Evolutionary conservation across 1,140 invertebrate genomes (phyloP), one percentile per base, ranked within the genome.

Genomic region (Caligus rogercresseyi): DNA sequence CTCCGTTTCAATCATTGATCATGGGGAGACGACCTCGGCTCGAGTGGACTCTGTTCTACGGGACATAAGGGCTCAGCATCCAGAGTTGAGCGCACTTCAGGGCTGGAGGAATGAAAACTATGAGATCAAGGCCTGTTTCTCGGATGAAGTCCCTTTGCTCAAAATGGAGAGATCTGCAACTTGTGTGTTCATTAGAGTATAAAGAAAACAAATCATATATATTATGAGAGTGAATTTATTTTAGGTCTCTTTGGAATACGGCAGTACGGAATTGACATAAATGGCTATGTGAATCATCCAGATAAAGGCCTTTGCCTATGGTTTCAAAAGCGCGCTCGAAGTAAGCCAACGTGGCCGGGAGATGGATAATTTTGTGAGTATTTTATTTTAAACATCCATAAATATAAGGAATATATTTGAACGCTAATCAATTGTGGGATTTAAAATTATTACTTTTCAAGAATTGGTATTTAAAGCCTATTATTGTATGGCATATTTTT

Each of bases 281-380:
- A 90, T 75, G 92, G 90, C 13, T 96, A 89, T 74, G 83, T 89
- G 13, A 81, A 80, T 69, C 83, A 89, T 74, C 84, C 84, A 15
- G 80, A 83, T 53, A 84, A 84, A 73, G 86, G 88, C 7, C 72
- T 92, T 52, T 89, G 85, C 72, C 83, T 96, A 71, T 96, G 92
- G 92, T 76, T 95, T 66, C 90, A 92, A 71, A 86, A 86, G 70
- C 78, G 91, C 68, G 87, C 89, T 64, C 78, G 82, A 57, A 89
- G 83, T 21, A 96, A 96, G 76, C 87, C 88, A 73, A 94, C 89
- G 20, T 95, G 89, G 85, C 90, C 90, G 86, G 87, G 57, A 89
- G 88, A 74, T 86, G 90, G 91, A 95, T 72, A 93, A 91, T 70
- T 89, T 94, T 84, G 89, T 80, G 67, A 71, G 66, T 52, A n/a